Percentiles rank a stretch among this genome's conserved stretches.
Evolutionary conservation across 92 coral and sea anemone genomes (phyloP).

Genomic region (Zoanthus solanderi): DNA sequence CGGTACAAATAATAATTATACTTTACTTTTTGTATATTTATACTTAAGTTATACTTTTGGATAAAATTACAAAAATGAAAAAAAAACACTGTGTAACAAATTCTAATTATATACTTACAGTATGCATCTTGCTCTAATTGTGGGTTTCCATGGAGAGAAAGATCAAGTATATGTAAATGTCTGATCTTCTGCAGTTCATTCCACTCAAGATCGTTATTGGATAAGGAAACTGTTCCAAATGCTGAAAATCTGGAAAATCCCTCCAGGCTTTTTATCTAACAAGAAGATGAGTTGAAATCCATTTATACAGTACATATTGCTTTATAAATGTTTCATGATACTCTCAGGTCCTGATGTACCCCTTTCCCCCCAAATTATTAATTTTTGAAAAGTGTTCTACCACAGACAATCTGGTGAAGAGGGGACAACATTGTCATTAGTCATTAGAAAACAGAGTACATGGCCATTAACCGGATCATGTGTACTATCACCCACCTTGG

Average conservation of each 20-base stretch:
- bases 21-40: too few species aligned
- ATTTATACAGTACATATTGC: neutral
- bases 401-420: too few species aligned
- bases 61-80: neutral
- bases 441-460: too few species aligned
- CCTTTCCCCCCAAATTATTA: too few species aligned
- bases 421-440: too few species aligned
- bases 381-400: too few species aligned
- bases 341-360: too few species aligned
- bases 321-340: neutral
- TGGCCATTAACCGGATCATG: too few species aligned
- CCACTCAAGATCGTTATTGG: constrained; percentile 95
- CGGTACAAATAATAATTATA: too few species aligned
- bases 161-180: constrained; percentile 90
- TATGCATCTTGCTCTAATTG: constrained; percentile 92
- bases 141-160: constrained; percentile 96
- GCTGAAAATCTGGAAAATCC: constrained; percentile 84
- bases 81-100: neutral
- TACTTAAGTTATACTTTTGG: too few species aligned
- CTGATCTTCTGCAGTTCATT: constrained; percentile 84
- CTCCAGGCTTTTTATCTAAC: constrained; percentile 80
- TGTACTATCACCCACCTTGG: too few species aligned
- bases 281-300: neutral
- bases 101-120: constrained; percentile 68
- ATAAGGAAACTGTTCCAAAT: constrained; percentile 89